These are phyloP conservation scores for Mantis religiosa DNA, from an alignment of 2,888 invertebrate species.

Conservation along the genomic window DNA sequence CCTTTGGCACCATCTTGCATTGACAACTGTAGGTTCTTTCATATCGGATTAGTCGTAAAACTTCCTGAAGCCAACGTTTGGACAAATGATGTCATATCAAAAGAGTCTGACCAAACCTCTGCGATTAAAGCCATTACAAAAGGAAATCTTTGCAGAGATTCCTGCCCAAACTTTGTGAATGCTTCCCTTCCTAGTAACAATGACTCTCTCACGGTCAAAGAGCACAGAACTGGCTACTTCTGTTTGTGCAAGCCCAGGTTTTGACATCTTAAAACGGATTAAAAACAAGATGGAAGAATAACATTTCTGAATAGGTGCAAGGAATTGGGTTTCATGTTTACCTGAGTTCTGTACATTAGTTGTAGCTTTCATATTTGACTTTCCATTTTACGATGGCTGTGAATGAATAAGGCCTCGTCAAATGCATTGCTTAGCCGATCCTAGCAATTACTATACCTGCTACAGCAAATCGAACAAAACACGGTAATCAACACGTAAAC, in stretches of 20 bases:
- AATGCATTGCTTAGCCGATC: too few relatives aligned
- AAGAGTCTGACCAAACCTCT: neutral
- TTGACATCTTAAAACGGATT: neutral
- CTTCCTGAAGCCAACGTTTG: neutral
- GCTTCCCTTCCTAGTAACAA: too few relatives aligned
- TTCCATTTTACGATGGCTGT: too few relatives aligned
- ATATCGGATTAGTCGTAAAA: neutral
- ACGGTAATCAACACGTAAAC: too few relatives aligned
- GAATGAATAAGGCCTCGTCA: too few relatives aligned
- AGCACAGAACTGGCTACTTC: too few relatives aligned
- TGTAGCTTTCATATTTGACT: too few relatives aligned
- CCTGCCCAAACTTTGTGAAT: neutral
- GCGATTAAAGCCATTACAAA: neutral
- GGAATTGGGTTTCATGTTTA: too few relatives aligned
- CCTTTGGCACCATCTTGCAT: neutral
- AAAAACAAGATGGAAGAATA: neutral
- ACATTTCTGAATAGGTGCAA: too few relatives aligned
- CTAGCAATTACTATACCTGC: too few relatives aligned
- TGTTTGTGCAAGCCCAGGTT: neutral
- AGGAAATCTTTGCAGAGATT: neutral
- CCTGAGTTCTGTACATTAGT: too few relatives aligned
- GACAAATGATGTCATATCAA: neutral
- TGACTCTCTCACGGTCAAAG: neutral
- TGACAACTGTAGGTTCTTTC: neutral
- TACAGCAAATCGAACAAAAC: too few relatives aligned